Evolutionary conservation across 1,140 invertebrate species (phyloP).

Genomic region (Copidosoma floridanum): DNA sequence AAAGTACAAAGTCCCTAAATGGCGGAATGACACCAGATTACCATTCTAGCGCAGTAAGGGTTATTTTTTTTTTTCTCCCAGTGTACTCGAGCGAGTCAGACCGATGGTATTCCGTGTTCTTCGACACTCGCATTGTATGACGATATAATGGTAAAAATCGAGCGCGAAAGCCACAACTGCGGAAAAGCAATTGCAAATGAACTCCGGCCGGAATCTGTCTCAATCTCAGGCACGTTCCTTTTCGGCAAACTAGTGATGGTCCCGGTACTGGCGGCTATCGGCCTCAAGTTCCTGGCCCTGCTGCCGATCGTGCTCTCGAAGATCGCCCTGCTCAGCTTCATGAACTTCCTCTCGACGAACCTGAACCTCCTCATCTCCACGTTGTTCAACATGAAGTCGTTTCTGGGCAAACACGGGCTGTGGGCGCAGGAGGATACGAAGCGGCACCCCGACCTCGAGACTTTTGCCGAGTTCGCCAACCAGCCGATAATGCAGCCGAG

Average conservation of each 20-base stretch:
- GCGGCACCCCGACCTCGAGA: conserved; percentile 1
- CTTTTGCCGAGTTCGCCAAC: background rate
- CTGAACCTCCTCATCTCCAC: conserved; percentile 34
- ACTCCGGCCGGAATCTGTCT: background rate
- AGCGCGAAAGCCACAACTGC: too few relatives aligned
- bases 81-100: too few relatives aligned
- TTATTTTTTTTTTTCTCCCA: too few relatives aligned
- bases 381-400: conserved; percentile 30
- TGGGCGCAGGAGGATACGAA: conserved; percentile 25
- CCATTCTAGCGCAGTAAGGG: background rate
- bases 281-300: conserved; percentile 42
- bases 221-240: conserved; percentile 34
- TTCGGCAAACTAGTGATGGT: conserved; percentile 40
- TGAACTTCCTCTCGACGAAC: conserved; percentile 39
- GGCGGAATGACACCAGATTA: too few relatives aligned
- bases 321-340: conserved; percentile 38
- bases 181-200: background rate
- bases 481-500: conserved; percentile 6
- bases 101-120: too few relatives aligned
- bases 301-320: conserved; percentile 44
- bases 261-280: conserved; percentile 42
- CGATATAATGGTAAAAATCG: too few relatives aligned
- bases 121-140: too few relatives aligned
- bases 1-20: too few relatives aligned
- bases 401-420: conserved; percentile 22